phyloP scores from a whole-genome alignment of 2,888 invertebrate genomes.

The Galeruca laticollis region DNA sequence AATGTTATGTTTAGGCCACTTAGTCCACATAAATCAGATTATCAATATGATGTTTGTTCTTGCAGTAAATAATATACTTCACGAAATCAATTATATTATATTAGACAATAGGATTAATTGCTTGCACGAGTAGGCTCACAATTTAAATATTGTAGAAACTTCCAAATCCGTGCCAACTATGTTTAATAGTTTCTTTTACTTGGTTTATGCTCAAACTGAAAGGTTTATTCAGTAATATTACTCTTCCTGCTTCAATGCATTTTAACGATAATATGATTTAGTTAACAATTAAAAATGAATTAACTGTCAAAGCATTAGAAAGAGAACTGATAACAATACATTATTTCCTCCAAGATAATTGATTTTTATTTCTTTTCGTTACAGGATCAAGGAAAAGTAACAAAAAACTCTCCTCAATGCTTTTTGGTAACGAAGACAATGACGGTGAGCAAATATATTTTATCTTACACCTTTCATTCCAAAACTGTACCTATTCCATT shows the following conservation, averaged over 20 bases:
- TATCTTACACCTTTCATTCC: background rate
- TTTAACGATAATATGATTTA: background rate
- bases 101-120: too few relatives aligned
- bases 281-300: background rate
- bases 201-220: too few relatives aligned
- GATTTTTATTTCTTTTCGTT: conserved; percentile 44
- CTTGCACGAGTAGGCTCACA: too few relatives aligned
- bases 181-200: too few relatives aligned
- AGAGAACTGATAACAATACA: background rate
- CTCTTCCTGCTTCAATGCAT: background rate
- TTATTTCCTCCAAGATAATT: conserved; percentile 9
- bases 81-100: too few relatives aligned
- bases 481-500: too few relatives aligned
- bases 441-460: conserved; percentile 45
- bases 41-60: too few relatives aligned
- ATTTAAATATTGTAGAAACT: too few relatives aligned
- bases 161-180: too few relatives aligned
- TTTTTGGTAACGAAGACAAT: conserved; percentile 48
- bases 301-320: background rate
- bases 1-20: too few relatives aligned
- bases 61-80: too few relatives aligned
- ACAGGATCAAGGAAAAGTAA: conserved; percentile 49
- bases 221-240: background rate
- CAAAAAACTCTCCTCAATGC: conserved; percentile 50
- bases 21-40: too few relatives aligned